Conservation (phyloP, 2,113 vertebrate species). For the Acrocephalus kingi region DNA sequence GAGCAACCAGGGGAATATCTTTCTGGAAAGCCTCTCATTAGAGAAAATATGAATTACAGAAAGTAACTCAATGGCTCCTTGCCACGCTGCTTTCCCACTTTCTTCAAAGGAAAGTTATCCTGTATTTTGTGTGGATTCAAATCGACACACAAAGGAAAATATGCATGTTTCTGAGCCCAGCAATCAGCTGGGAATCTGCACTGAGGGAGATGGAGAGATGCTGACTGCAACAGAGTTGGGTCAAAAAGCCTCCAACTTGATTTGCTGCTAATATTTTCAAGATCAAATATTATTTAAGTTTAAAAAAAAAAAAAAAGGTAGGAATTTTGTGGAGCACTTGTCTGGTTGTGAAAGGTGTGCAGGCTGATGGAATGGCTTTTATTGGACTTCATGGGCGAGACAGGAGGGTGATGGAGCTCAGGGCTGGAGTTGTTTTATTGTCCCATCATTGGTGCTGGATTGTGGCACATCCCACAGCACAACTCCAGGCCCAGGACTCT, state of each 20-base stretch:
- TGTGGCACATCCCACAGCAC: rapidly evolving
- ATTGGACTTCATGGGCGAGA: neutral
- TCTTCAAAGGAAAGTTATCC: constrained; percentile 49
- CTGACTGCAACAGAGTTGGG: neutral
- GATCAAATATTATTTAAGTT: neutral
- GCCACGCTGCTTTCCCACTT: constrained; percentile 45
- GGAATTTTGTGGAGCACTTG: neutral
- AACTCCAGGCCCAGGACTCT: rapidly evolving
- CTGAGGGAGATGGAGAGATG: neutral
- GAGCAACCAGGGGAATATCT: neutral
- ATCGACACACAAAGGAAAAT: constrained; percentile 35
- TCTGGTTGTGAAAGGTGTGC: neutral
- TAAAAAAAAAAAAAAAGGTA: too few species aligned
- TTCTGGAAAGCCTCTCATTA: constrained; percentile 32
- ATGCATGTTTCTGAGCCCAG: neutral
- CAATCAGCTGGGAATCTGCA: neutral
- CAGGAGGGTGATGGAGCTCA: rapidly evolving
- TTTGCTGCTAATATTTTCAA: neutral
- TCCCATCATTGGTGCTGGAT: neutral
- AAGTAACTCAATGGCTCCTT: constrained; percentile 31
- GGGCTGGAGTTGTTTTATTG: rapidly evolving
- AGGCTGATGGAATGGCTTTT: neutral
- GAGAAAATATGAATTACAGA: constrained; percentile 33
- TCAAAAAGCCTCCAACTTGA: neutral
- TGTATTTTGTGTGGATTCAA: constrained; percentile 39